Evolutionary conservation across 2,797 vertebrate genomes (phyloP).

Genomic region (Spondyliosoma cantharus): DNA sequence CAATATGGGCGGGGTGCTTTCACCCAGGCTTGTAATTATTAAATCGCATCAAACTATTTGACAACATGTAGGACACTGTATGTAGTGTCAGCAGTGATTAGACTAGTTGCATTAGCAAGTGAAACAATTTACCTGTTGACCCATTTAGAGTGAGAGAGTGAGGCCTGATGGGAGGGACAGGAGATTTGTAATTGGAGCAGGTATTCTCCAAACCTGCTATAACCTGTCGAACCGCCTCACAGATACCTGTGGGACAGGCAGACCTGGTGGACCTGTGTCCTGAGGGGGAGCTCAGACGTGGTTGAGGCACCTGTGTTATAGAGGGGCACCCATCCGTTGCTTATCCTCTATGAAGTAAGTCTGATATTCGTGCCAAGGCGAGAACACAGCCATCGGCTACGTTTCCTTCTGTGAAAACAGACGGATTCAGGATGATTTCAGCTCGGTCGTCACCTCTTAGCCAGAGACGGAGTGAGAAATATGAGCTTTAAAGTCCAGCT

Average conservation of each 20-base stretch:
- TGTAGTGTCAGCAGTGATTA: background rate
- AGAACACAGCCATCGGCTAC: fast-evolving
- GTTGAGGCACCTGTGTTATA: background rate
- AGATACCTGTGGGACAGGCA: background rate
- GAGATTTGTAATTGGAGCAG: conserved; percentile 28
- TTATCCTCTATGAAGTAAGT: conserved; percentile 46
- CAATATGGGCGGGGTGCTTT: background rate
- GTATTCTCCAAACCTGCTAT: conserved; percentile 27
- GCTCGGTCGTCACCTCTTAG: too few species aligned
- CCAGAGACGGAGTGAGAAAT: background rate
- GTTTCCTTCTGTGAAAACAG: background rate
- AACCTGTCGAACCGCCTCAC: conserved; percentile 58
- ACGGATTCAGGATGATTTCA: too few species aligned
- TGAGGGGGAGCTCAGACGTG: background rate
- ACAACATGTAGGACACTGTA: background rate
- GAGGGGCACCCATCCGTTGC: background rate
- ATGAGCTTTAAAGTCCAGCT: background rate
- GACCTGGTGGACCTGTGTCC: background rate
- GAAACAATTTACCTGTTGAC: background rate
- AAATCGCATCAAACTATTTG: background rate
- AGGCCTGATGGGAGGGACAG: conserved; percentile 20
- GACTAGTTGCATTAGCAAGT: background rate
- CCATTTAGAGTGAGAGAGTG: background rate
- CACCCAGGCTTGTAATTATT: background rate
- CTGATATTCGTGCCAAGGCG: conserved; percentile 1